A percentile compares a stretch with the other conserved stretches of the same genome.
Conservation (phyloP, 2,113 vertebrate genomes). For the Burhinus bistriatus region DNA sequence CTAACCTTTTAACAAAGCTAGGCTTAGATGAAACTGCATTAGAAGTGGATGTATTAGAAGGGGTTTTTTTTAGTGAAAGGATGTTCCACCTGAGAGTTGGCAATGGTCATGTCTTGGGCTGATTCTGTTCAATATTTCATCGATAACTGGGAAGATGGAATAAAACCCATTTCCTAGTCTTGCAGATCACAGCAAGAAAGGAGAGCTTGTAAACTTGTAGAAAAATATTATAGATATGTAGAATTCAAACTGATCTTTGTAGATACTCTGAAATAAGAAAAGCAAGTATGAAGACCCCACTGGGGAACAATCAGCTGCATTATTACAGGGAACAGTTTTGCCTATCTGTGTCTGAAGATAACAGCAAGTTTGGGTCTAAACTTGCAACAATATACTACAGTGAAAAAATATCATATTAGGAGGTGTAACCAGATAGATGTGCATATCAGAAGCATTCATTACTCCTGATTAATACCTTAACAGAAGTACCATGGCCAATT, state of each 20-base stretch:
- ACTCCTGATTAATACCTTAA: background rate
- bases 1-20: background rate
- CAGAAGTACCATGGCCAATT: background rate
- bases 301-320: background rate
- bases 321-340: background rate
- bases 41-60: background rate
- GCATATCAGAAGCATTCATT: background rate
- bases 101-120: background rate
- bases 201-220: background rate
- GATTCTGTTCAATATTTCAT: background rate
- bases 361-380: background rate
- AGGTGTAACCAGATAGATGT: background rate
- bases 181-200: background rate
- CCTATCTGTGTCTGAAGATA: background rate
- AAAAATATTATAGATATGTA: background rate
- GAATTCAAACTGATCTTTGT: background rate
- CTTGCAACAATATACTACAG: background rate
- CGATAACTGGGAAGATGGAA: rapidly evolving
- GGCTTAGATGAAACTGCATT: background rate
- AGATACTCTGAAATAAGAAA: background rate
- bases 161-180: background rate
- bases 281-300: background rate
- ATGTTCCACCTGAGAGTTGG: background rate
- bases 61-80: background rate
- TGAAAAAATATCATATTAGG: background rate